Evolutionary conservation across 2,888 invertebrate species (phyloP), one percentile per base, ranked within the genome.

Genomic region (Phasia obesa): DNA sequence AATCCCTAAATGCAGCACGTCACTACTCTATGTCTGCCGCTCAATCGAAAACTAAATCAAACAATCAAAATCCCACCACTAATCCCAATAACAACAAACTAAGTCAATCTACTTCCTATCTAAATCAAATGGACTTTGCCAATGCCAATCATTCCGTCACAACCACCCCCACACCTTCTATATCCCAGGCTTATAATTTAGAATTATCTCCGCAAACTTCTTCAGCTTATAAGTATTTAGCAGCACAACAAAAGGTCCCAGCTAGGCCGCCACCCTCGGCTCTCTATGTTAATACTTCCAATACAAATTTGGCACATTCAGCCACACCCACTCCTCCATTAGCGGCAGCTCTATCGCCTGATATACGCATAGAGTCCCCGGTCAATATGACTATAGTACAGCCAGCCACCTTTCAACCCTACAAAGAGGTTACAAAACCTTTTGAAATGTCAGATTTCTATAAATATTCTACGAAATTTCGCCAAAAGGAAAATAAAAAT

Each of bases 371-470:
- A 83, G 96, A 96, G 87, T 95, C 96, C 6, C 96, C 96, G 0
- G 95, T 95, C 89, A 96, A 96, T 89, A 93, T 96, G 88, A 97
- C 96, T 1, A 93, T 97, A 0, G 96, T 97, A 38, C 96, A 97
- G 88, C 95, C 96, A 85, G 97, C 97, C 42, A 96, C 96, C 87
- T 97, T 96, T 92, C 97, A 97, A 90, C 97, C 97, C 0, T 97
- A 97, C 89, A 94, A 97, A 88, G 98, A 99, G 92, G 96, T 97
- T 75, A 97, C 97, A 0, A 99, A 99, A 90, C 98, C 98, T 3
- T 99, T 98, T 92, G 98, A 98, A 93, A 98, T 98, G 97, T 95
- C 98, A 0, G 99, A 99, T 91, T 98, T 98, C 91, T 99, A 98
- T 91, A 99, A 98, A 92, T 99, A 99, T 91, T 98, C 98, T 67